Evolutionary conservation across 2,888 invertebrate species (phyloP).

Genomic region (Helobdella robusta): DNA sequence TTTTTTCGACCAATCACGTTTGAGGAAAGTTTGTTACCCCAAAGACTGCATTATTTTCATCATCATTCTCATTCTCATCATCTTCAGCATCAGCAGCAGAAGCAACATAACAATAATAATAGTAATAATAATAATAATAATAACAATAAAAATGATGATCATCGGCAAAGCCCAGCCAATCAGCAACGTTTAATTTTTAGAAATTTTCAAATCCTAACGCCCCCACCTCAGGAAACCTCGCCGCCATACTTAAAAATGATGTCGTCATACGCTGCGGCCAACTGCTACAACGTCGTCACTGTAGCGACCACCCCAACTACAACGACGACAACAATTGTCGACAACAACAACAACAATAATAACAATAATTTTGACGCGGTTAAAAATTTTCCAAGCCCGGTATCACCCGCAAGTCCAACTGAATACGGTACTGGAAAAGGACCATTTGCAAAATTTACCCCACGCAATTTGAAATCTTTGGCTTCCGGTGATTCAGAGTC

Average conservation of each 20-base stretch:
- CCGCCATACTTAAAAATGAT: constrained; percentile 12
- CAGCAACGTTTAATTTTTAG: too few relatives aligned
- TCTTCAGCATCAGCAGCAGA: too few relatives aligned
- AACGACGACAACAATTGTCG: neutral
- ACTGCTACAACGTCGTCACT: neutral
- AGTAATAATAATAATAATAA: too few relatives aligned
- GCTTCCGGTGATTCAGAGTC: too few relatives aligned
- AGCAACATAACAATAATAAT: too few relatives aligned
- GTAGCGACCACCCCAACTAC: neutral
- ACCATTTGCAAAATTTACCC: too few relatives aligned
- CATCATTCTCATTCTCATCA: neutral
- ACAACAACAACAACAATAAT: neutral
- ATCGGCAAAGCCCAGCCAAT: too few relatives aligned
- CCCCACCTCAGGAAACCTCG: constrained; percentile 9
- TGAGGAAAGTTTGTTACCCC: neutral
- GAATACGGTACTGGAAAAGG: too few relatives aligned
- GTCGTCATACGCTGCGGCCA: neutral
- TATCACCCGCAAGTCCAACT: constrained; percentile 2
- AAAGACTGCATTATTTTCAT: neutral
- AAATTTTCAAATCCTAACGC: constrained; percentile 11
- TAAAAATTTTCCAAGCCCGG: constrained; percentile 13
- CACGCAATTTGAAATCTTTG: too few relatives aligned
- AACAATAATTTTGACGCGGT: neutral
- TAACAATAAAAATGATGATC: too few relatives aligned
- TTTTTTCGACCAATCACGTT: constrained; percentile 14